phyloP scores from a whole-genome alignment of 2,888 invertebrate species.

The Troides oblongomaculatus region DNA sequence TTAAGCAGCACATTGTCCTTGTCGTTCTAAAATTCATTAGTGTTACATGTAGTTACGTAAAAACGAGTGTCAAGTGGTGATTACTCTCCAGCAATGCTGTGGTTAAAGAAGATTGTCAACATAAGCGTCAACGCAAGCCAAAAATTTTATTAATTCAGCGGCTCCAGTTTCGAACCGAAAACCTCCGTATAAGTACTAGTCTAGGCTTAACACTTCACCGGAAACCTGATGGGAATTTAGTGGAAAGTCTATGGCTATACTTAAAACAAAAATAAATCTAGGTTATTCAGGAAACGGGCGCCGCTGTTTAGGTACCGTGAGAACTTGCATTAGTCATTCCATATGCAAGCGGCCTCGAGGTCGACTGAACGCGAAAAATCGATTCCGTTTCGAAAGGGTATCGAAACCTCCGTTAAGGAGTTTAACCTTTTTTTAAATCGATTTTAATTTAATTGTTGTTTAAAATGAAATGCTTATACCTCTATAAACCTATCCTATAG shows the following conservation, averaged over 20 bases:
- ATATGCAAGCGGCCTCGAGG: slow-evolving; percentile 10
- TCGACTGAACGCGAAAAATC: slow-evolving; percentile 10
- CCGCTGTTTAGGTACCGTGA: slow-evolving; percentile 12
- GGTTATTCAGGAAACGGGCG: slow-evolving; percentile 4
- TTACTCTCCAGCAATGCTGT: too few relatives aligned
- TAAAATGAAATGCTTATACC: neutral
- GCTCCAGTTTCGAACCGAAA: too few relatives aligned
- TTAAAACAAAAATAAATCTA: neutral
- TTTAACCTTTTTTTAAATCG: slow-evolving; percentile 2
- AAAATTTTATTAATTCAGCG: too few relatives aligned
- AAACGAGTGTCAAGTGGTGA: too few relatives aligned
- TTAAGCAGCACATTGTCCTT: too few relatives aligned
- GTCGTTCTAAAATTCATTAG: too few relatives aligned
- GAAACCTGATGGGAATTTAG: too few relatives aligned
- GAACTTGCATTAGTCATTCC: slow-evolving; percentile 20
- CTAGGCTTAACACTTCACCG: too few relatives aligned
- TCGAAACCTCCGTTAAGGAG: neutral
- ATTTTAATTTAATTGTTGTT: neutral
- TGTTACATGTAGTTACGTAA: too few relatives aligned
- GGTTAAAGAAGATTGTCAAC: too few relatives aligned
- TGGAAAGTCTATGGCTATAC: neutral
- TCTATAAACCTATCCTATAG: neutral
- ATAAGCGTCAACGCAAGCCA: too few relatives aligned
- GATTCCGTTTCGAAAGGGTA: slow-evolving; percentile 12
- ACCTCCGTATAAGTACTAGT: too few relatives aligned